Evolutionary conservation across 2,888 invertebrate species (phyloP), one percentile per base, ranked within the genome.

Genomic region (Ophonus ardosiacus): DNA sequence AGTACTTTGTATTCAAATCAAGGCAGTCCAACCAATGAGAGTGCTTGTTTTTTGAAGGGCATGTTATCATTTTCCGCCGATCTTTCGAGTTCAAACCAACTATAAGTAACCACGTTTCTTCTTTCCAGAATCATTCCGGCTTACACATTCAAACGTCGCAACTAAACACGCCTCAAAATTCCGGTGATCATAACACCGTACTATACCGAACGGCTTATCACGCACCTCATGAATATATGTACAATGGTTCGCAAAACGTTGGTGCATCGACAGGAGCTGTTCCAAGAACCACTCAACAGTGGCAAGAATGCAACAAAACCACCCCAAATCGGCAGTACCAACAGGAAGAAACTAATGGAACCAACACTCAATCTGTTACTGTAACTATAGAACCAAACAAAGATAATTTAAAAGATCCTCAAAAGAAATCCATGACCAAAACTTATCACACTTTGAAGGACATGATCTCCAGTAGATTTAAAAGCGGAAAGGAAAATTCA

Each of bases 401-500:
- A 89, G 93, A 94, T 57, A 92, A 92, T 15, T 92, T 92, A 88
- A 89, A 90, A 86, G 93, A 94, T 93, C 0, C 93, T 92, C 0
- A 93, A 93, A 90, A 93, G 92, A 90, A 95, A 90, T 94, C 95
- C n/a, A 94, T 96, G 85, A 94, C 95, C 68, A 95, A 96, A 91
- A 96, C 96, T 0, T 96, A 96, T 89, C 95, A 96, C 90, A 96
- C 96, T 4, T 93, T 96, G 86, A 96, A 96, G 92, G 96, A 96
- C 88, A 95, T 96, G 93, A 96, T 96, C 89, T 96, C 96, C 21
- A 96, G 95, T 90, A 94, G 95, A 88, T 96, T 96, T 90, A 95
- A 95, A 88, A 94, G 93, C 88, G 94, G 93, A 61, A 92, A 92
- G 83, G 94, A 93, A 31, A 92, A 92, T 85, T 90, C 89, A 59